Base-by-base conservation (phyloP, 1,140 invertebrate species). In the Neodiprion fabricii region DNA sequence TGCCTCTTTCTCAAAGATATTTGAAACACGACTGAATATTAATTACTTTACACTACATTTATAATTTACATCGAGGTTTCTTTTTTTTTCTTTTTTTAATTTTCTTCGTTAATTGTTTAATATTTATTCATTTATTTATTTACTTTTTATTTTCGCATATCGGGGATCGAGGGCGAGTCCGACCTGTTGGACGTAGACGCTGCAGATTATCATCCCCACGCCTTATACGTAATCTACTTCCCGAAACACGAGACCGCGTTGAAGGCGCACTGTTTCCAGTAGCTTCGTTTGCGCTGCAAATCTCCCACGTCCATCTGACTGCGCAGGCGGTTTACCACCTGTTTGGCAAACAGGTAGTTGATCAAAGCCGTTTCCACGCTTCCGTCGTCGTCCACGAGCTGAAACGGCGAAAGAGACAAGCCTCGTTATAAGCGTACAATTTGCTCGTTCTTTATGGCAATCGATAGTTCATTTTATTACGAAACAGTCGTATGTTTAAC, bases 201-300 rank as follows among this genome's bases (percentile, higher is more conserved):
- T 40, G 28, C 28, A 40, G 28, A 40, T 40, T 40, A 40, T 40
- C 2, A 40, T 40, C 28, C 28, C 28, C 28, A 40, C 28, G 28
- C 28, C 28, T 40, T 68, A 47, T n/a, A 68, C 9, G 23, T 74
- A 47, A n/a, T 67, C 67, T 84, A 84, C 77, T 90, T 89, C 74
- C 91, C 91, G 76, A 92, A 92, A 80, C 91, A 92, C 65, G 91
- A 91, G 48, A 92, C 91, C 1, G 91, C 91, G 81, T 92, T 92
- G 85, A 92, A 92, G 49, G 91, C 91, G 78, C 91, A 92, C 76
- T 92, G 91, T 76, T 91, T 91, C 91, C 91, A 92, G 79, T 92
- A 92, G 72, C 89, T 91, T 23, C 91, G 85, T 72, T 92, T 92
- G 65, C 88, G 88, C 79, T 91, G 90, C 1, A 91, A 82, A 73